Evolutionary conservation across 2,113 vertebrate genomes (phyloP).

Genomic region (Hemibates koningsi): DNA sequence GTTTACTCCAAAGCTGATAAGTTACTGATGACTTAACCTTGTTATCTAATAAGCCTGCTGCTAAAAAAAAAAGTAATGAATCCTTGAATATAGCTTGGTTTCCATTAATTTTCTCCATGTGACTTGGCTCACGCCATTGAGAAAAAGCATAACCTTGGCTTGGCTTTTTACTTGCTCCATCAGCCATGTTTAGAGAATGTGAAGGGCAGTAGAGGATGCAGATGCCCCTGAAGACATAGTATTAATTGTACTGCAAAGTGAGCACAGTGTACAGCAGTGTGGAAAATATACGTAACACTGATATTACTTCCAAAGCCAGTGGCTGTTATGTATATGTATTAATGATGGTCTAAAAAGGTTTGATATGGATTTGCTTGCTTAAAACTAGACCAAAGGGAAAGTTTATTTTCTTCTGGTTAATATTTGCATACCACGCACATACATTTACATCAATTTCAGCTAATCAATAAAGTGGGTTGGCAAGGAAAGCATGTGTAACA

Average conservation of each 20-base stretch:
- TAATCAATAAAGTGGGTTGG: not conserved
- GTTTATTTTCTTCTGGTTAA: not conserved
- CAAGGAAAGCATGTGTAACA: not conserved
- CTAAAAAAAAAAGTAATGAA: constrained; percentile 10
- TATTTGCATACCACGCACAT: not conserved
- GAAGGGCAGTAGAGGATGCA: not conserved
- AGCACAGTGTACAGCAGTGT: not conserved
- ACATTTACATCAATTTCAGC: not conserved
- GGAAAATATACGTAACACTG: constrained; percentile 4
- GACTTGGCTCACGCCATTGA: constrained; percentile 7
- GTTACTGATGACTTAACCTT: not conserved
- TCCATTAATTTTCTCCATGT: constrained; percentile 22
- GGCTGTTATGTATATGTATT: not conserved
- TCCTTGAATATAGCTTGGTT: constrained; percentile 28
- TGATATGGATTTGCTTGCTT: not conserved
- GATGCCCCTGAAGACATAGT: constrained; percentile 13
- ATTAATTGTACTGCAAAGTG: constrained; percentile 10
- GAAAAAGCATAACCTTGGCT: constrained; percentile 15
- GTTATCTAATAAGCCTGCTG: not conserved
- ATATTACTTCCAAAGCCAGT: not conserved
- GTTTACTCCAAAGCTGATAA: not conserved
- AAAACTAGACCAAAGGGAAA: not conserved
- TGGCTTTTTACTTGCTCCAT: constrained; percentile 1
- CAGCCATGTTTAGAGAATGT: not conserved
- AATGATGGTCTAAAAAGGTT: not conserved